Percentiles rank a stretch among this genome's conserved stretches.
phyloP scores from a whole-genome alignment of 92 coral and sea anemone species.

The Parazoanthus swiftii region DNA sequence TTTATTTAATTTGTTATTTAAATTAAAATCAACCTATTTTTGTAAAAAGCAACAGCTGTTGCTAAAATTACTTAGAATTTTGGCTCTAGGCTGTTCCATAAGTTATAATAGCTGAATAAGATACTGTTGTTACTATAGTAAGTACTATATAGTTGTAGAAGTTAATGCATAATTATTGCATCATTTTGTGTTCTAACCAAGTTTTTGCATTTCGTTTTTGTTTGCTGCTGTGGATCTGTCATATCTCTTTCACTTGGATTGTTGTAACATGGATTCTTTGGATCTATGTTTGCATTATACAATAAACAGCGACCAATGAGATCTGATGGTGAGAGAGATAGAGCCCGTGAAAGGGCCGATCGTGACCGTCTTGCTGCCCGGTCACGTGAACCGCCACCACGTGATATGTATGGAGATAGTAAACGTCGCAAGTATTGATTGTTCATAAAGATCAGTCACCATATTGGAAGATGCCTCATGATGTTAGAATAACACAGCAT shows the following conservation, averaged over 20 bases:
- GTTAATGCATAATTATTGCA: neutral
- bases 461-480: slow-evolving; percentile 4
- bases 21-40: too few relatives aligned
- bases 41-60: too few relatives aligned
- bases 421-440: slow-evolving; percentile 77
- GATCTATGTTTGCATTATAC: slow-evolving; percentile 14
- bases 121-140: too few relatives aligned
- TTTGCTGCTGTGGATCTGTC: slow-evolving; percentile 57
- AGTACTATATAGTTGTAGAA: neutral
- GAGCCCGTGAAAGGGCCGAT: slow-evolving; percentile 88
- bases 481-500: neutral
- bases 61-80: too few relatives aligned
- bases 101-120: too few relatives aligned
- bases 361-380: slow-evolving; percentile 92
- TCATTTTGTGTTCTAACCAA: slow-evolving; percentile 47
- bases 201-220: slow-evolving; percentile 68
- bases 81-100: too few relatives aligned
- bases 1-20: too few relatives aligned
- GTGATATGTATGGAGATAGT: slow-evolving; percentile 78
- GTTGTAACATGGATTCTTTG: slow-evolving; percentile 46
- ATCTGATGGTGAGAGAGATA: slow-evolving; percentile 82
- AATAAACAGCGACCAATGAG: slow-evolving; percentile 77
- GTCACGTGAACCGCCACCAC: slow-evolving; percentile 77
- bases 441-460: neutral
- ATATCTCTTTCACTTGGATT: slow-evolving; percentile 37